Evolutionary conservation across 2,888 invertebrate genomes (phyloP), one percentile per base, ranked within the genome.

Genomic region (Sarcophaga caerulescens): DNA sequence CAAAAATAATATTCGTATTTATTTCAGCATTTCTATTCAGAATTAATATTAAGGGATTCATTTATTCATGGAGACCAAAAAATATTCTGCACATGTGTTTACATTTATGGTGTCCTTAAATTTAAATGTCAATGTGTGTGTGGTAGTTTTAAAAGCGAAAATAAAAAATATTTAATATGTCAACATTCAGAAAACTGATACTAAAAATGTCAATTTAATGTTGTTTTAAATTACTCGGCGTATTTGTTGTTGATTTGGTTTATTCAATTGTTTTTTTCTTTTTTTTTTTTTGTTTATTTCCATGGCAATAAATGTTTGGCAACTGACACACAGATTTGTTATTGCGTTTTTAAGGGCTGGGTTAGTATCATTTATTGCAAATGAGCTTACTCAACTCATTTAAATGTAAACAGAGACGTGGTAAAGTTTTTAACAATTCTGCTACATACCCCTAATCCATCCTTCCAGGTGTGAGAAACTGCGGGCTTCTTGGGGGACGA

Each of bases 181-280:
- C 8, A 60, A 52, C 68, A 47, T 68, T 47, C 19, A 70, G n/a
- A 25, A 25, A 52, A 25, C 57, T 44, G 35, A n/a, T 66, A 11
- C 2, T 44, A 44, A 62, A 60, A 44, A 21, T 60, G 44, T 73
- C 73, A 44, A 73, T 10, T 0, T 35, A 35, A 35, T 35, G 35
- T 35, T 35, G 8, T 35, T 35, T 35, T 35, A 35, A 35, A 35
- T 35, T 35, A 35, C 35, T 44, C 19, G 44, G n/a, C 60, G 45
- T 35, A 57, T n/a, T 35, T 71, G 68, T 35, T 71, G 47, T 23
- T 68, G 68, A 47, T 68, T 68, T 47, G 68, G 14, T 68, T 68
- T 14, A n/a, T 14, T 21, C 47, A 66, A 47, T 59, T 70, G n/a
- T 25, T 57, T 57, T 17, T 8, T 47, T 45, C 8, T 73, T 45